Conservation (phyloP, 2,888 invertebrate genomes). For the Pseudanteris insignis region DNA sequence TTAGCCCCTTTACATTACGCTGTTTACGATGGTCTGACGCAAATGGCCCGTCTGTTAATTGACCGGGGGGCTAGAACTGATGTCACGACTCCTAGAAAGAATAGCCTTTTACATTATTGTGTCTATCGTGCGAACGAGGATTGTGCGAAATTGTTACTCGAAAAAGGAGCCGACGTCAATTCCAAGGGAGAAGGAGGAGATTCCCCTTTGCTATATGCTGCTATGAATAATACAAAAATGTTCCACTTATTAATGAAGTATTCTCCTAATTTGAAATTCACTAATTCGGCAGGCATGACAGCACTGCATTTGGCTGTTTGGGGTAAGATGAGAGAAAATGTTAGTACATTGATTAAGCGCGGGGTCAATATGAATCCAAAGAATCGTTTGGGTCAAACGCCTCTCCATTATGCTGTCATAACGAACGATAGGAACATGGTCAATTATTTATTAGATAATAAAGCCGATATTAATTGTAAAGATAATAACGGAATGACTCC, state of each 20-base stretch:
- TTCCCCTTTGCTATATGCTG: not conserved
- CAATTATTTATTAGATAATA: not conserved
- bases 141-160: not conserved
- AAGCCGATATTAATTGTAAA: not conserved
- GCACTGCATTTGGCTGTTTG: not conserved
- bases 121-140: not conserved
- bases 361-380: not conserved
- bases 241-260: not conserved
- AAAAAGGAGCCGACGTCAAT: not conserved
- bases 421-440: not conserved
- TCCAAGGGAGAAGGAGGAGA: not conserved
- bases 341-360: not conserved
- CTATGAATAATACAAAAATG: not conserved
- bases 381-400: not conserved
- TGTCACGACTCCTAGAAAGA: not conserved
- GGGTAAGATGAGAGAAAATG: not conserved
- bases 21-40: not conserved
- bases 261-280: not conserved
- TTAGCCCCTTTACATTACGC: not conserved
- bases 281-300: not conserved
- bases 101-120: not conserved
- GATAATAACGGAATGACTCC: not conserved
- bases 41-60: not conserved
- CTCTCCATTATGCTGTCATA: constrained; percentile 1
- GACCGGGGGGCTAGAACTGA: not conserved